Conservation (phyloP, 1,140 invertebrate genomes). For the Cheumatopsyche charites region DNA sequence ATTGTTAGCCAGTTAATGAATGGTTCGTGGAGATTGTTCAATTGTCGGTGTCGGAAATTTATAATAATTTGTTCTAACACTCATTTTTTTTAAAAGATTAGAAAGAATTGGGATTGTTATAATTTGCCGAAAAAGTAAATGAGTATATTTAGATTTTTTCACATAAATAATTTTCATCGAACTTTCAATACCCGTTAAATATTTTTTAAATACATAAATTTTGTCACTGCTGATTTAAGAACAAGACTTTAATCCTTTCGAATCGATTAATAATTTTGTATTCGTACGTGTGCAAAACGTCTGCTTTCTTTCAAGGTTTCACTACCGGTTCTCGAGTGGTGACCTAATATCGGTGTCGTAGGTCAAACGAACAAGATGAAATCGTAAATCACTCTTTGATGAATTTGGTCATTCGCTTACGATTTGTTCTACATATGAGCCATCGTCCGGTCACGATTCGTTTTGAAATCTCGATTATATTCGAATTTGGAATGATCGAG, state of each 20-base stretch:
- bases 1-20: not conserved
- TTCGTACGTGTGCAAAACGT: not conserved
- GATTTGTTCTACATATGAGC: not conserved
- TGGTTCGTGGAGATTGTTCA: not conserved
- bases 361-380: not conserved
- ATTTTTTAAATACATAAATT: too few relatives aligned
- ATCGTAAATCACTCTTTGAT: not conserved
- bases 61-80: not conserved
- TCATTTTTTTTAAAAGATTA: not conserved
- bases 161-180: too few relatives aligned
- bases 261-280: not conserved
- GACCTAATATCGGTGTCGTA: not conserved
- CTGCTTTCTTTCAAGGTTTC: conserved; percentile 8
- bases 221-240: too few relatives aligned
- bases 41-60: not conserved
- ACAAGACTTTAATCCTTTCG: not conserved
- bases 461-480: not conserved
- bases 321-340: not conserved
- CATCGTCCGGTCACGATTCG: not conserved
- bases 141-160: not conserved
- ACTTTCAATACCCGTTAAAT: too few relatives aligned
- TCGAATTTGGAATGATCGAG: not conserved
- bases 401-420: not conserved
- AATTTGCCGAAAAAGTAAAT: not conserved
- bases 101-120: not conserved